Base-by-base conservation (phyloP, 2,888 invertebrate genomes). In the Brenthis daphne region DNA sequence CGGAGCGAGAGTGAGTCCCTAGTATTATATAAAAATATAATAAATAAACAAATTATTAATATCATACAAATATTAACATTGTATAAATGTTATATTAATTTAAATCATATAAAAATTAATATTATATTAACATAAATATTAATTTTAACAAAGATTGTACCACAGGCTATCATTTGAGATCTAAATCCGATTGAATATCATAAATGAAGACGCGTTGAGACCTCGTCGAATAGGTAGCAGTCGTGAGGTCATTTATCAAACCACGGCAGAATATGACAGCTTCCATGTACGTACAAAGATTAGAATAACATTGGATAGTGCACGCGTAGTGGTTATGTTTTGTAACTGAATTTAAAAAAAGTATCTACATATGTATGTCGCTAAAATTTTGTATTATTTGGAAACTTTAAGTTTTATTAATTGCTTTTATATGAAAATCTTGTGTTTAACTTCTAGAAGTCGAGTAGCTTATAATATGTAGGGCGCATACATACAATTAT, bases 151-250 rank as follows among this genome's bases (percentile, higher is more conserved):
- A 65, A 33, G 37, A 54, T 69, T 73, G 68, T 64, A 69, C 73
- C 73, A 71, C 47, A 68, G 51, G n/a, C 64, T 65, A 66, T 33
- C 61, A 68, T 73, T 67, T 58, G 72, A 85, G 83, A 84, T 87
- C 84, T 80, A 82, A 82, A 83, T 84, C 76, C 80, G 82, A 82
- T 87, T 85, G 87, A 87, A 89, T 87, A 89, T 85, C 85, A 84
- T 81, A 88, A 86, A 88, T 87, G 86, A 88, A 89, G 88, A 88
- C 80, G 84, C 77, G 83, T 84, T 79, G 80, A 79, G 78, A 74
- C 76, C 77, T 77, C 75, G 77, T 74, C 74, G 70, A 74, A 75
- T 79, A 81, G 83, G 85, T 82, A 83, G 86, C 82, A 73, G 75
- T 77, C 77, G 77, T 75, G 76, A 75, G 70, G 76, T 89, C 87